phyloP scores from a whole-genome alignment of 2,888 invertebrate species.

The Eudasyphora cyanicolor region DNA sequence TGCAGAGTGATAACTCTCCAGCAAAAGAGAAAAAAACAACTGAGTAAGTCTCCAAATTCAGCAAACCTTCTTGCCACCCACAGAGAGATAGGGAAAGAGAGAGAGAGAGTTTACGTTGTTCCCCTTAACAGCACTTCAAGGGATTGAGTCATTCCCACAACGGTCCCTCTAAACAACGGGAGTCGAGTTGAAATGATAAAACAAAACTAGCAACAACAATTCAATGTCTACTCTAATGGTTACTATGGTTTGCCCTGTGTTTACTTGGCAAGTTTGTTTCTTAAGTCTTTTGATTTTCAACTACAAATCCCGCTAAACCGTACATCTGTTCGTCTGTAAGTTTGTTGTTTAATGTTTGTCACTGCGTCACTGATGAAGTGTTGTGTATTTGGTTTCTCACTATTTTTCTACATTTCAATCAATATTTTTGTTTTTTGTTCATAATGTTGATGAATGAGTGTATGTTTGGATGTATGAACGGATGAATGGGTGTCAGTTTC shows the following conservation, averaged over 20 bases:
- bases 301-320: no score
- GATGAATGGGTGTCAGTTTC: background rate
- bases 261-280: slow-evolving; percentile 30
- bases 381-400: background rate
- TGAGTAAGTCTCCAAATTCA: slow-evolving; percentile 9
- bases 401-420: slow-evolving; percentile 3
- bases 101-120: no score
- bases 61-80: background rate
- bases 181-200: background rate
- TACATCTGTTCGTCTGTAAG: background rate
- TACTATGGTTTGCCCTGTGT: no score
- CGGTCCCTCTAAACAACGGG: background rate
- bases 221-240: background rate
- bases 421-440: slow-evolving; percentile 2
- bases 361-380: background rate
- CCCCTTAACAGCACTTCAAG: background rate
- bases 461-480: no score
- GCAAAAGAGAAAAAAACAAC: background rate
- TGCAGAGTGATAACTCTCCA: background rate
- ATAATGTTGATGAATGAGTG: no score
- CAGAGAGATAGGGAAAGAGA: background rate
- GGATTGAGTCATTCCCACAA: background rate
- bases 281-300: slow-evolving; percentile 35
- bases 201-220: background rate
- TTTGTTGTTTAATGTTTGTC: slow-evolving; percentile 2